These are phyloP conservation scores for Apostichopus leukothele DNA, from an alignment of 53 echinoderm and acorn worm species.

Conservation along the genomic window DNA sequence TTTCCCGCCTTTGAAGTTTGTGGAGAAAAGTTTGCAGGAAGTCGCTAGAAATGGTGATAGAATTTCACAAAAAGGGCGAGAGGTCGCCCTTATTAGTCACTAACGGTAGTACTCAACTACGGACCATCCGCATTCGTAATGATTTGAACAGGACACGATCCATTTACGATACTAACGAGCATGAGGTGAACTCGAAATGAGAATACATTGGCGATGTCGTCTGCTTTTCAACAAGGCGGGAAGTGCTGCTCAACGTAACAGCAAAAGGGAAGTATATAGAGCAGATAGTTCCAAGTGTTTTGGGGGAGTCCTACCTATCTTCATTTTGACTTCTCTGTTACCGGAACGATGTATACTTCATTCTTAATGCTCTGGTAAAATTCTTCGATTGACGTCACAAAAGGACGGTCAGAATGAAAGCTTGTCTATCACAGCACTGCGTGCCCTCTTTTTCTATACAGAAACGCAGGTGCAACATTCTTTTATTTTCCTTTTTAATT, in stretches of 20 bases:
- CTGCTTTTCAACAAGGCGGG: slow-evolving; percentile 44
- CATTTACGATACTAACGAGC: slow-evolving; percentile 21
- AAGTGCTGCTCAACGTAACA: slow-evolving; percentile 30
- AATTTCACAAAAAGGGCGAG: slow-evolving; percentile 13
- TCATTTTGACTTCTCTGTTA: slow-evolving; percentile 23
- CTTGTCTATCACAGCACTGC: no score
- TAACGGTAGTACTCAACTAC: slow-evolving; percentile 22
- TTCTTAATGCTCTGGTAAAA: slow-evolving; percentile 15
- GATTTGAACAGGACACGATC: slow-evolving; percentile 29
- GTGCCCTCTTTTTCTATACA: no score
- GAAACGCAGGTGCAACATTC: no score
- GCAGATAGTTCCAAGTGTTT: slow-evolving; percentile 22
- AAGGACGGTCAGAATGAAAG: not conserved
- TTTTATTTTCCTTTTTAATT: no score
- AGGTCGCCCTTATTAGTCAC: slow-evolving; percentile 27
- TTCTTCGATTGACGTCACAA: slow-evolving; percentile 12
- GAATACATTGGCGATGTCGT: slow-evolving; percentile 20
- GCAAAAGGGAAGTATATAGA: slow-evolving; percentile 26
- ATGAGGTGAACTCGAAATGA: not conserved
- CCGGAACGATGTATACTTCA: not conserved
- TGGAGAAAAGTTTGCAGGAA: slow-evolving; percentile 11
- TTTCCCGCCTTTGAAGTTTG: slow-evolving; percentile 13
- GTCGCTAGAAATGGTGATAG: not conserved
- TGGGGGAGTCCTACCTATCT: not conserved
- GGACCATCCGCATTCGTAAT: slow-evolving; percentile 30